Evolutionary conservation across 2,797 vertebrate genomes (phyloP).

Genomic region (Peromyscus nudipes): DNA sequence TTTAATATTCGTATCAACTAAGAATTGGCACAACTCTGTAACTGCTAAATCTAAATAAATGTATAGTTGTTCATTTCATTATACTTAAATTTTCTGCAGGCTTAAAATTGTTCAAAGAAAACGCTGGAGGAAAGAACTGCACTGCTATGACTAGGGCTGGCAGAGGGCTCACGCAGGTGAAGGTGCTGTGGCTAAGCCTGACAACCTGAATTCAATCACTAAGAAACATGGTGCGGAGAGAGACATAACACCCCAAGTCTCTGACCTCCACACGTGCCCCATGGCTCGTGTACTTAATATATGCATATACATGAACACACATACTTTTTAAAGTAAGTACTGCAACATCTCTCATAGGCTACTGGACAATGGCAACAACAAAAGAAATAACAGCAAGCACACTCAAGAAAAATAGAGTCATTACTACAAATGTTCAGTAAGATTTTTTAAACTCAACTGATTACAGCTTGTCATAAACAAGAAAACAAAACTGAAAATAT

Average conservation of each 20-base stretch:
- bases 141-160: neutral
- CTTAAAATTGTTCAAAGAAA: neutral
- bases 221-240: neutral
- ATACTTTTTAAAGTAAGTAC: neutral
- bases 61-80: neutral
- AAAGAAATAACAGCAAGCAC: neutral
- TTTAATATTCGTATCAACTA: neutral
- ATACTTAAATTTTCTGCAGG: neutral
- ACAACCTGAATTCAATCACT: neutral
- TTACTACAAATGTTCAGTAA: neutral
- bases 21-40: neutral
- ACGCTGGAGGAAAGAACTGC: neutral
- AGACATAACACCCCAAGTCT: neutral
- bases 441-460: neutral
- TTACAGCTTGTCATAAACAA: neutral
- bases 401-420: neutral
- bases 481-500: neutral
- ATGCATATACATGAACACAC: neutral
- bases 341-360: neutral
- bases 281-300: neutral
- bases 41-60: neutral
- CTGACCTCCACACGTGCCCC: neutral
- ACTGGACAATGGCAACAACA: neutral
- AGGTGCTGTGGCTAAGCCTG: neutral
- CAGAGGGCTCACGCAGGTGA: neutral